Evolutionary conservation across 2,888 invertebrate genomes (phyloP).

Genomic region (Lasioglossum calceatum): DNA sequence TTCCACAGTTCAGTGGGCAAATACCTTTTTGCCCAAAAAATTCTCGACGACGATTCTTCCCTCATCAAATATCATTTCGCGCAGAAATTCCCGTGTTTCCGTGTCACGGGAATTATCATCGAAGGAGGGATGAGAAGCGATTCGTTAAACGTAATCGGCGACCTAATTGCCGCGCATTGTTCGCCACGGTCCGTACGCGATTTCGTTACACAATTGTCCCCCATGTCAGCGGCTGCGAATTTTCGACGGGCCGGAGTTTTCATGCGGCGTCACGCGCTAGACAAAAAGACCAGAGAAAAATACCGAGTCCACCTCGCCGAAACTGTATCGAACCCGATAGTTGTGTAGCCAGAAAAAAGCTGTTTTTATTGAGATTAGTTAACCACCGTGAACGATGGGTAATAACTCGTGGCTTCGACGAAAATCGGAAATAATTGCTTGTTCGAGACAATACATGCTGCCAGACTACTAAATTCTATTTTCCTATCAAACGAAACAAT

Average conservation of each 20-base stretch:
- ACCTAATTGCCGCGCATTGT: conserved; percentile 73
- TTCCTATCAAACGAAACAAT: background rate
- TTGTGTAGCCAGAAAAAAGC: background rate
- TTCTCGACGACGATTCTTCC: background rate
- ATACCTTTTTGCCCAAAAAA: background rate
- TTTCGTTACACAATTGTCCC: conserved; percentile 37
- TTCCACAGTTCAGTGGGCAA: background rate
- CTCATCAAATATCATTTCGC: background rate
- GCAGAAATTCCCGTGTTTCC: conserved; percentile 5
- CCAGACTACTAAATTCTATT: background rate
- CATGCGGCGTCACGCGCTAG: background rate
- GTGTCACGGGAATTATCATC: conserved; percentile 26
- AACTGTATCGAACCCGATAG: conserved; percentile 19
- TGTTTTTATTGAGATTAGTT: conserved; percentile 5
- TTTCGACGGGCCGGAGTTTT: conserved; percentile 34
- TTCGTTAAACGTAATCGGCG: conserved; percentile 68
- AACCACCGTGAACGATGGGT: background rate
- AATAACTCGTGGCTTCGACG: background rate
- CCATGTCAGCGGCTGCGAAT: conserved; percentile 33
- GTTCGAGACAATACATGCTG: background rate
- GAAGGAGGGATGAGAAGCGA: conserved; percentile 30
- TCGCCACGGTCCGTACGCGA: conserved; percentile 32
- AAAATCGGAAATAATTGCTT: background rate
- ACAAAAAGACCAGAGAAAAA: conserved; percentile 23
- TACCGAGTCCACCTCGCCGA: background rate